These are phyloP conservation scores for Drosophila melanogaster DNA, from an alignment of 1,140 invertebrate species.

Conservation along the genomic window Release_6_plus_ISO1_MT NT_037436.4:17808001-17808500, in stretches of 20 bases:
- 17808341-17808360: not conserved
- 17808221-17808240: conserved; percentile 93
- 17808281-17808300: conserved; percentile 90
- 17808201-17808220: conserved; percentile 95
- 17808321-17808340: conserved; percentile 90
- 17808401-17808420: conserved; percentile 84
- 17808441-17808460: conserved; percentile 91
- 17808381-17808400: too few relatives aligned
- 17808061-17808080: conserved; percentile 89
- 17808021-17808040: conserved; percentile 92
- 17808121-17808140: conserved; percentile 93
- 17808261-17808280: conserved; percentile 90
- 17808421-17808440: conserved; percentile 92
- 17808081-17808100: conserved; percentile 86
- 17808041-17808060: conserved; percentile 86
- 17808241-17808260: conserved; percentile 90
- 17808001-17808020: conserved; percentile 90
- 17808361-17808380: too few relatives aligned
- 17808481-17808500: conserved; percentile 91
- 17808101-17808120: conserved; percentile 87
- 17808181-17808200: conserved; percentile 90
- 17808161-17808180: conserved; percentile 92
- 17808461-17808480: conserved; percentile 92
- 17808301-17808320: conserved; percentile 89
- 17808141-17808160: conserved; percentile 94